Evolutionary conservation across 2,113 vertebrate species (phyloP).

Genomic region (Pedionomus torquatus): DNA sequence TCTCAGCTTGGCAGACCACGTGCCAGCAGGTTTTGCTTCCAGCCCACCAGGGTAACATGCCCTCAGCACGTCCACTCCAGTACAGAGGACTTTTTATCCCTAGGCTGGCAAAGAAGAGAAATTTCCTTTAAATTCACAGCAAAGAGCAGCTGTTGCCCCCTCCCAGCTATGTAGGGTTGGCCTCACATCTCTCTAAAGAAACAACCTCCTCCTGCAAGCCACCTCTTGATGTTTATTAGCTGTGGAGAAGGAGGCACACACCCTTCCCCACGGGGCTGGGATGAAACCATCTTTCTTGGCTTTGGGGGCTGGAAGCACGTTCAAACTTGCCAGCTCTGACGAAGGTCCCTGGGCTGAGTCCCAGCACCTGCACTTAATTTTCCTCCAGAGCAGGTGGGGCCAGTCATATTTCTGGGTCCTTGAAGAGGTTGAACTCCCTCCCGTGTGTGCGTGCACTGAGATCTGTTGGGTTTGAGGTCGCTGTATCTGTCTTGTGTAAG

Average conservation of each 20-base stretch:
- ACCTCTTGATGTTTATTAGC: neutral
- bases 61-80: neutral
- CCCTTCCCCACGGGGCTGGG: neutral
- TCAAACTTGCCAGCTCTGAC: neutral
- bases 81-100: neutral
- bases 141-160: neutral
- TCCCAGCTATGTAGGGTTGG: neutral
- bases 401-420: neutral
- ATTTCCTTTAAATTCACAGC: neutral
- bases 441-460: neutral
- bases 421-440: accelerated
- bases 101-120: neutral
- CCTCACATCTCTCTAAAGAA: neutral
- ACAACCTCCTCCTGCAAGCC: neutral
- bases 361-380: slow-evolving; percentile 20
- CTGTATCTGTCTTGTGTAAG: neutral
- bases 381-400: neutral
- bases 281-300: neutral
- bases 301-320: neutral
- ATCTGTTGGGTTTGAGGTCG: neutral
- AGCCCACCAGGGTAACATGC: accelerated
- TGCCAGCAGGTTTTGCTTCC: neutral
- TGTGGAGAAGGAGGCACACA: neutral
- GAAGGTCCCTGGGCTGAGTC: neutral
- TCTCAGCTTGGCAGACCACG: accelerated